These are phyloP conservation scores for Botia almorhae DNA, from an alignment of 2,797 vertebrate genomes.

Conservation along the genomic window DNA sequence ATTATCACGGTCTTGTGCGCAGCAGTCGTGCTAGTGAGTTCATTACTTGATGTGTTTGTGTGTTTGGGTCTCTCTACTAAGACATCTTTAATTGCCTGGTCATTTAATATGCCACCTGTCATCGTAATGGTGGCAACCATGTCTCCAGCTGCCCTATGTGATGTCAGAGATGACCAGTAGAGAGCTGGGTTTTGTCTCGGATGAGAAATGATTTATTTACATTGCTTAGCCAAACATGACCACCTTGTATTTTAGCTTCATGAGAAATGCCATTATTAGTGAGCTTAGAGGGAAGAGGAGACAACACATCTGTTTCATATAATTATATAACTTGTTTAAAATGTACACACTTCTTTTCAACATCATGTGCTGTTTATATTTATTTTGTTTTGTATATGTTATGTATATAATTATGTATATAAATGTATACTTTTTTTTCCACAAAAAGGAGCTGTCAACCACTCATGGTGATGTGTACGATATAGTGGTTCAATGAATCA, in stretches of 20 bases:
- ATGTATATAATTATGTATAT: too few species aligned
- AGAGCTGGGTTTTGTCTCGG: not conserved
- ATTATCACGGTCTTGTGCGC: slow-evolving; percentile 17
- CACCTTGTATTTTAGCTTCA: not conserved
- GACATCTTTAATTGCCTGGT: slow-evolving; percentile 22
- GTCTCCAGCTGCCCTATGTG: slow-evolving; percentile 31
- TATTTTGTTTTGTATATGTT: not conserved
- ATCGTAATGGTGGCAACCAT: not conserved
- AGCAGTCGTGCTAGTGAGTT: slow-evolving; percentile 3
- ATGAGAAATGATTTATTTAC: not conserved
- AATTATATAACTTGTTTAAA: not conserved
- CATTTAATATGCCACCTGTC: slow-evolving; percentile 48
- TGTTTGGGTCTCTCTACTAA: slow-evolving; percentile 23
- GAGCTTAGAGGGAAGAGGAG: not conserved
- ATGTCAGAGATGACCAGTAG: slow-evolving; percentile 3
- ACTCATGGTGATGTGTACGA: too few species aligned
- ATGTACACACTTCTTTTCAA: not conserved
- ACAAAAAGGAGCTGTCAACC: too few species aligned
- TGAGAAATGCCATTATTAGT: not conserved
- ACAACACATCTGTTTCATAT: not conserved
- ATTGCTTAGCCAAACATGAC: not conserved
- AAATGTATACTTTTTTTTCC: too few species aligned
- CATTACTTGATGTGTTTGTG: not conserved
- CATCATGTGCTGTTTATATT: not conserved
- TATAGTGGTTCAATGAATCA: not conserved